These are phyloP conservation scores for Xiphophorus maculatus DNA, from an alignment of 2,113 vertebrate genomes.

Conservation along the genomic window DNA sequence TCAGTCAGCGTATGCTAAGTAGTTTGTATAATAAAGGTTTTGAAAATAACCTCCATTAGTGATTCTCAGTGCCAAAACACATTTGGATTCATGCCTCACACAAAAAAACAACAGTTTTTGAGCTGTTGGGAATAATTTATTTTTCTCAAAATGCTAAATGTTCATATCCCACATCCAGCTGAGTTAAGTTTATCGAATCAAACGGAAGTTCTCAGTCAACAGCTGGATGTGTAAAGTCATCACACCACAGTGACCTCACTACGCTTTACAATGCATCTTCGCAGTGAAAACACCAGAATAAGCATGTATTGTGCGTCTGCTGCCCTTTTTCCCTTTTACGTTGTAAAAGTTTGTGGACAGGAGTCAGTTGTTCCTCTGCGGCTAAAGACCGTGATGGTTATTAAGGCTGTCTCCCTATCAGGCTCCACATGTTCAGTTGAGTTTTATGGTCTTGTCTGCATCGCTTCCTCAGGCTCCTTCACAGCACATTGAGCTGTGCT, in stretches of 20 bases:
- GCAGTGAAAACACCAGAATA: conserved; percentile 11
- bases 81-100: background rate
- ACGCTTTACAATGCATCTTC: conserved; percentile 1
- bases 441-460: conserved; percentile 61
- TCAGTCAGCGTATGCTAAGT: background rate
- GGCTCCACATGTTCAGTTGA: conserved; percentile 20
- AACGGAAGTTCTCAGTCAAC: conserved; percentile 32
- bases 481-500: conserved; percentile 44
- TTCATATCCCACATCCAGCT: conserved; percentile 27
- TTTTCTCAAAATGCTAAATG: conserved; percentile 17
- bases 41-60: conserved; percentile 24
- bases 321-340: conserved; percentile 60
- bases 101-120: conserved; percentile 3
- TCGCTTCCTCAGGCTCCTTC: conserved; percentile 62
- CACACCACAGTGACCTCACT: conserved; percentile 43
- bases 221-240: conserved; percentile 57
- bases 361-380: conserved; percentile 20
- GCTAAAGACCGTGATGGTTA: conserved; percentile 30
- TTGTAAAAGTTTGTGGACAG: conserved; percentile 54
- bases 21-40: background rate
- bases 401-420: conserved; percentile 32
- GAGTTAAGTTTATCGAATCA: conserved; percentile 15
- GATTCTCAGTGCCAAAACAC: conserved; percentile 16
- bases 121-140: conserved; percentile 46
- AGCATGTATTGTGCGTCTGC: background rate